These are phyloP conservation scores for Sigmodon hispidus DNA, from an alignment of 2,113 vertebrate genomes.

Conservation along the genomic window DNA sequence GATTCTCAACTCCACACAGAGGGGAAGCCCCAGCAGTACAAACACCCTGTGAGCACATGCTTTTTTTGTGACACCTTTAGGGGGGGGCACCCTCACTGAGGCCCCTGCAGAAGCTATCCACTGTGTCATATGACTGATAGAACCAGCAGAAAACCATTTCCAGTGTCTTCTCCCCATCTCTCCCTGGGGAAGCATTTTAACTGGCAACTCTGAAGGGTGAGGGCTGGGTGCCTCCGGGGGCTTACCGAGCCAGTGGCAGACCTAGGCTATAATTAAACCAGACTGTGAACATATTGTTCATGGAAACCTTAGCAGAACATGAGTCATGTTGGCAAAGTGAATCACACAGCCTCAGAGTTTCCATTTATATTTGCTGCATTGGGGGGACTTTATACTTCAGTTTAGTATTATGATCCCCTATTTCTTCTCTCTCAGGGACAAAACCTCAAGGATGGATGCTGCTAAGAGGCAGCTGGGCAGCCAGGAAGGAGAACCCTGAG, in stretches of 20 bases:
- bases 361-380: constrained; percentile 69
- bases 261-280: constrained; percentile 78
- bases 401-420: neutral
- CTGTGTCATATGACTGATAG: neutral
- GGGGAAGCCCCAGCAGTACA: neutral
- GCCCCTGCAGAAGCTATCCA: neutral
- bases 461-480: neutral
- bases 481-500: neutral
- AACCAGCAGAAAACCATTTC: neutral
- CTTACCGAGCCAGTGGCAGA: constrained; percentile 47
- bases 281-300: constrained; percentile 77
- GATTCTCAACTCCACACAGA: neutral
- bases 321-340: constrained; percentile 74
- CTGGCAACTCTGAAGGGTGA: neutral
- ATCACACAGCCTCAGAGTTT: constrained; percentile 64
- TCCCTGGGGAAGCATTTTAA: neutral
- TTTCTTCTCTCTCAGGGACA: neutral
- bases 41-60: neutral
- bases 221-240: neutral
- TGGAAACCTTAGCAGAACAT: constrained; percentile 74
- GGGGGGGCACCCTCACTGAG: neutral
- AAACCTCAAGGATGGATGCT: neutral
- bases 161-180: neutral
- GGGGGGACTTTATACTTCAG: constrained; percentile 44
- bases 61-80: neutral